A percentile compares a stretch with the other conserved stretches of the same genome.
Evolutionary conservation across 2,113 vertebrate genomes (phyloP).

Genomic region (Ifrita kowaldi): DNA sequence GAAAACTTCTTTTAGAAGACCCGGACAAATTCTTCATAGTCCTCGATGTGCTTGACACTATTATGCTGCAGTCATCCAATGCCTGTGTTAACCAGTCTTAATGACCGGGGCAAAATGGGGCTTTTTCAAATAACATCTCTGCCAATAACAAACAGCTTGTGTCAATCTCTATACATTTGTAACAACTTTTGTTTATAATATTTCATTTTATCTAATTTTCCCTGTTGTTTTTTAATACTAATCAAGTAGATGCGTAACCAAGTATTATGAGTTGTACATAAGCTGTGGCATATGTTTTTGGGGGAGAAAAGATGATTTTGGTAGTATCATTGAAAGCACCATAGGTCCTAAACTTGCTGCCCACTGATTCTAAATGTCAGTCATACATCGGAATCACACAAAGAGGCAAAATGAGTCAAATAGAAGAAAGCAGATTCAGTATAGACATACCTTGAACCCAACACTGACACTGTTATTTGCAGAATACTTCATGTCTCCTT

Average conservation of each 20-base stretch:
- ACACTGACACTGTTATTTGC: neutral
- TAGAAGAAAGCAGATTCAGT: neutral
- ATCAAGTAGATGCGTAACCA: neutral
- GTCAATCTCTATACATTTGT: neutral
- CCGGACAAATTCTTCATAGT: neutral
- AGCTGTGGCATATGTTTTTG: neutral
- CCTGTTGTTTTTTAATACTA: neutral
- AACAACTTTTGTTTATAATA: neutral
- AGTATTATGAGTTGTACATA: neutral
- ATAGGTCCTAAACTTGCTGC: neutral
- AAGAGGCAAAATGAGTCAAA: neutral
- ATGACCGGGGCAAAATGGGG: neutral
- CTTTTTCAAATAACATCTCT: neutral
- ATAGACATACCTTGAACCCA: neutral
- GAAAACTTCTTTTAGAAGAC: conserved; percentile 14
- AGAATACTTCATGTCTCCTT: neutral
- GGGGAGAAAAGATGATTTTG: neutral
- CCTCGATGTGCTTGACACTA: neutral
- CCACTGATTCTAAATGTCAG: neutral
- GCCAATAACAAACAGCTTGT: neutral
- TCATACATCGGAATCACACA: neutral
- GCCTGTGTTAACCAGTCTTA: neutral
- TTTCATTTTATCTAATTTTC: neutral
- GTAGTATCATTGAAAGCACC: neutral
- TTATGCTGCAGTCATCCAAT: neutral